Conservation (phyloP, 2,888 invertebrate genomes). For the Hymenopus coronatus region DNA sequence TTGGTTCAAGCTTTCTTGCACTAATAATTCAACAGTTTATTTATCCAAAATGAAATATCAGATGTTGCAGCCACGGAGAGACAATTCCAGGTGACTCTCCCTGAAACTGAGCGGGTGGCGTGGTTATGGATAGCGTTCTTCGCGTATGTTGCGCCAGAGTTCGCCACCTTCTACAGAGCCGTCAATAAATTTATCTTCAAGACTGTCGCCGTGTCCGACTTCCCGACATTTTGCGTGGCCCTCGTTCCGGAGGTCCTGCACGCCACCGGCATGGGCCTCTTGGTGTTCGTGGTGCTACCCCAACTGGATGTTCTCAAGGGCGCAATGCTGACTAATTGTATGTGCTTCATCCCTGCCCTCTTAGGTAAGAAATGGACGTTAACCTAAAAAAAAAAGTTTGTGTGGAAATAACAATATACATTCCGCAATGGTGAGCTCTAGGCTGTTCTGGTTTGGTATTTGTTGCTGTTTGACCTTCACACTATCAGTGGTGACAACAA, state of each 20-base stretch:
- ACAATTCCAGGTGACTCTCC: conserved; percentile 75
- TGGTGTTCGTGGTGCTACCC: conserved; percentile 86
- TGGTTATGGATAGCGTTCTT: conserved; percentile 92
- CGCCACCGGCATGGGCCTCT: conserved; percentile 78
- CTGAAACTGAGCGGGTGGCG: conserved; percentile 81
- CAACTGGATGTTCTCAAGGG: conserved; percentile 92
- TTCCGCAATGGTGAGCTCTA: no score
- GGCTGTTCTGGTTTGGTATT: no score
- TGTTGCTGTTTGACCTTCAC: no score
- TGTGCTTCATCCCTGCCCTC: conserved; percentile 85
- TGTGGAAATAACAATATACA: no score
- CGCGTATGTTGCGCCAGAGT: conserved; percentile 84
- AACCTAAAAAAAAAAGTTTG: no score
- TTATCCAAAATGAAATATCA: no score
- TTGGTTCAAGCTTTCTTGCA: no score
- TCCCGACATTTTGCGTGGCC: conserved; percentile 63
- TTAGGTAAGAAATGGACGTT: conserved; percentile 49
- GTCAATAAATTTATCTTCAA: conserved; percentile 88
- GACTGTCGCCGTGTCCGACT: conserved; percentile 52
- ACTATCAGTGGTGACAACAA: no score
- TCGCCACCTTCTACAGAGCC: conserved; percentile 80
- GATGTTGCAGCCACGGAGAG: neutral
- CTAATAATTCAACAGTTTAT: no score
- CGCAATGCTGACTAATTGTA: conserved; percentile 92
- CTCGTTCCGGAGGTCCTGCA: conserved; percentile 85